Percentiles rank a stretch among this genome's conserved stretches.
Conservation (phyloP, 2,797 vertebrate genomes). For the Hephaestus fuliginosus region DNA sequence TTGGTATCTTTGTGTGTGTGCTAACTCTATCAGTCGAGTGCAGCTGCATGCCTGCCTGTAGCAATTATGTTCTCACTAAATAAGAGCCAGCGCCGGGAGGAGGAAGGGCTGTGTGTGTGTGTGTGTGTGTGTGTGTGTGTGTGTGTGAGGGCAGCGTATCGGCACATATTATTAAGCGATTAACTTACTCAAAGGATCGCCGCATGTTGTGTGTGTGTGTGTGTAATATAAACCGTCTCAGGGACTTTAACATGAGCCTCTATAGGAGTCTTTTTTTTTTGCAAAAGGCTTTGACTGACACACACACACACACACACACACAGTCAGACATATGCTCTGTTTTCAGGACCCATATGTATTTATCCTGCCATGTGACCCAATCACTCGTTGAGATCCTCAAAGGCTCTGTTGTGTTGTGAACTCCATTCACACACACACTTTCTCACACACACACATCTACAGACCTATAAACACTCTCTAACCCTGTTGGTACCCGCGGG, state of each 20-base stretch:
- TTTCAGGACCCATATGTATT: constrained; percentile 69
- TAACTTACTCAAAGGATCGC: constrained; percentile 77
- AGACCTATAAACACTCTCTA: constrained; percentile 60
- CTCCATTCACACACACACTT: constrained; percentile 25
- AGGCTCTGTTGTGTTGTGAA: constrained; percentile 66
- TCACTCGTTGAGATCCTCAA: constrained; percentile 70
- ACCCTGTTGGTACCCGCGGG: constrained; percentile 47
- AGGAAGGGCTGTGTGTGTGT: constrained; percentile 23
- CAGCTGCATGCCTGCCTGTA: constrained; percentile 84
- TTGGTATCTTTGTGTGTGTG: constrained; percentile 73
- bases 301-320: constrained; percentile 16
- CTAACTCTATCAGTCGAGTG: constrained; percentile 81
- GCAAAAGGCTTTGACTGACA: constrained; percentile 9
- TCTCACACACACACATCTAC: constrained; percentile 20
- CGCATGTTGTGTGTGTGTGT: constrained; percentile 54
- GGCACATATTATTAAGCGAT: constrained; percentile 74
- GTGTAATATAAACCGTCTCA: constrained; percentile 73
- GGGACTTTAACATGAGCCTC: constrained; percentile 67
- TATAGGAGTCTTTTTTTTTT: constrained; percentile 37
- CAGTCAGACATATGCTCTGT: constrained; percentile 60
- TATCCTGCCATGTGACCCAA: constrained; percentile 72
- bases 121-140: constrained; percentile 30
- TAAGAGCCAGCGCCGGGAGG: constrained; percentile 62
- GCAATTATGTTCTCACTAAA: constrained; percentile 80
- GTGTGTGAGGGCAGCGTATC: constrained; percentile 34